Percentiles rank a stretch among this genome's conserved stretches.
These are phyloP conservation scores for Drosophila athabasca DNA, from an alignment of 1,140 invertebrate species.

Conservation along the genomic window DNA sequence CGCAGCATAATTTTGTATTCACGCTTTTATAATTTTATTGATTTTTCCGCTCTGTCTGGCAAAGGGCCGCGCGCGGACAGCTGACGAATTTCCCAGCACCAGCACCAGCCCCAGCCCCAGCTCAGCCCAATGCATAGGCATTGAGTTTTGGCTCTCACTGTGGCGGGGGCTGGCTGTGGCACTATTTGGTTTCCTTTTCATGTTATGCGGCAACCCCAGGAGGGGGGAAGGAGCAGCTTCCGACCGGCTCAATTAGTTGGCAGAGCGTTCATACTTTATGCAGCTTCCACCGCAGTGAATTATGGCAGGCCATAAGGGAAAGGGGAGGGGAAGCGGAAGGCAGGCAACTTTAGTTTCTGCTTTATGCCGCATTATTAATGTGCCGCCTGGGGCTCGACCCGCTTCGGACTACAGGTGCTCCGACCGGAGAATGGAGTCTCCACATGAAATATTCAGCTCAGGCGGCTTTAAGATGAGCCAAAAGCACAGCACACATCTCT, in stretches of 20 bases:
- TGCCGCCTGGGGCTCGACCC: background rate
- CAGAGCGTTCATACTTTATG: slow-evolving; percentile 51
- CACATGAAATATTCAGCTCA: slow-evolving; percentile 8
- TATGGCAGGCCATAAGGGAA: slow-evolving; percentile 41
- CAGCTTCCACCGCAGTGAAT: slow-evolving; percentile 49
- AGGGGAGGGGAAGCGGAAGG: background rate
- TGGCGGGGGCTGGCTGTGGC: slow-evolving; percentile 6
- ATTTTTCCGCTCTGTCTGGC: slow-evolving; percentile 68
- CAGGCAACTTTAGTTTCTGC: slow-evolving; percentile 34
- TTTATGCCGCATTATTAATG: slow-evolving; percentile 39
- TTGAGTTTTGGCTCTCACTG: slow-evolving; percentile 27
- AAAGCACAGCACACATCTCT: background rate
- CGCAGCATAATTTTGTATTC: slow-evolving; percentile 37
- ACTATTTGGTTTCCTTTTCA: slow-evolving; percentile 60
- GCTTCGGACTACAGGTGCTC: slow-evolving; percentile 17
- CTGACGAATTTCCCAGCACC: slow-evolving; percentile 65
- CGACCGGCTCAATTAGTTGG: slow-evolving; percentile 59
- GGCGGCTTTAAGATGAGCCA: slow-evolving; percentile 4
- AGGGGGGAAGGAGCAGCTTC: slow-evolving; percentile 24
- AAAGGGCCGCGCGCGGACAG: slow-evolving; percentile 46
- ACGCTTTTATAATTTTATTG: slow-evolving; percentile 80
- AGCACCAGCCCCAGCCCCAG: background rate
- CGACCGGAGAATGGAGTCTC: background rate
- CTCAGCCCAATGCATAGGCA: background rate
- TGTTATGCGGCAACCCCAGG: slow-evolving; percentile 35